A percentile compares a stretch with the other conserved stretches of the same genome.
Conservation (phyloP, 2,797 vertebrate genomes). For the Sebastes umbrosus region DNA sequence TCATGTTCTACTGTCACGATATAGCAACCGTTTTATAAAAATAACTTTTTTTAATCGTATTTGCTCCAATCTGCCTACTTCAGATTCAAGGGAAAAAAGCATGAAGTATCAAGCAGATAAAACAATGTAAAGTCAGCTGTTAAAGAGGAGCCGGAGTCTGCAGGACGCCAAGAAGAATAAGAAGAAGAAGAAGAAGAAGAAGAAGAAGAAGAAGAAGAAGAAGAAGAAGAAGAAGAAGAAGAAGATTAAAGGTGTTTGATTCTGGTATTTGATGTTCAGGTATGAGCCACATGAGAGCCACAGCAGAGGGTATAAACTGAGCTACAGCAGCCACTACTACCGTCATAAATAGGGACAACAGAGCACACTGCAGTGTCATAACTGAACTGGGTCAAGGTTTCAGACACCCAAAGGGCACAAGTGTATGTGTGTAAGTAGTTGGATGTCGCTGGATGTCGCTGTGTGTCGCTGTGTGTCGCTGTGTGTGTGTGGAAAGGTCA, state of each 20-base stretch:
- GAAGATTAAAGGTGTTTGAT: background rate
- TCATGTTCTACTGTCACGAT: too few species aligned
- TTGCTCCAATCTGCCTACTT: too few species aligned
- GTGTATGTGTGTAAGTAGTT: slow-evolving; percentile 5
- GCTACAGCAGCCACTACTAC: background rate
- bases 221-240: background rate
- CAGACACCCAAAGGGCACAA: slow-evolving; percentile 53
- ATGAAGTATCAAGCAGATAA: background rate
- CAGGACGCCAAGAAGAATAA: background rate
- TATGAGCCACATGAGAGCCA: background rate
- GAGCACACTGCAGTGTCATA: background rate
- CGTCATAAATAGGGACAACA: slow-evolving; percentile 26
- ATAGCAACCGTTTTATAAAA: too few species aligned
- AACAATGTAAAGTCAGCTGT: background rate
- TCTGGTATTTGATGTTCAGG: background rate
- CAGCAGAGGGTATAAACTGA: slow-evolving; percentile 7
- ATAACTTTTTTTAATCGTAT: too few species aligned
- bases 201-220: background rate
- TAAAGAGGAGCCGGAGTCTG: background rate
- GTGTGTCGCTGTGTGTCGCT: slow-evolving; percentile 1
- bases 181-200: background rate
- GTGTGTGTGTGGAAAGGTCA: slow-evolving; percentile 57
- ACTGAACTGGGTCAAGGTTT: slow-evolving; percentile 72
- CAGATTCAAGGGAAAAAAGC: rapidly evolving
- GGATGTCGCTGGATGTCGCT: background rate